phyloP scores from a whole-genome alignment of 37 sponge, comb jelly and placozoan genomes.

The Cliona cf. orientalis region DNA sequence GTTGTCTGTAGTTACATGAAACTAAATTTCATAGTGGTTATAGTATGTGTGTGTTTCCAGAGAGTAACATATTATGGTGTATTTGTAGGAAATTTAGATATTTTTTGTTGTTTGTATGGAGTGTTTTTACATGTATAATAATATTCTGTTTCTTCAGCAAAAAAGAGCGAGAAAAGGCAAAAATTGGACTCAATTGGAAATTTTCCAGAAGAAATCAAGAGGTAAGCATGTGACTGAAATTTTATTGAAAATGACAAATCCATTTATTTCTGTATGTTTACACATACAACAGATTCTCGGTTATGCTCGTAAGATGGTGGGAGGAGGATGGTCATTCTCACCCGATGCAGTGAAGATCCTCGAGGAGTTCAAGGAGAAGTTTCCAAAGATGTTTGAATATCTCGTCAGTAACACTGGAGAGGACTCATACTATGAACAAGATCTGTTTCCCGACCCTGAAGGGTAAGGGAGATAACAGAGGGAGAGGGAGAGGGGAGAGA shows the following conservation, averaged over 20 bases:
- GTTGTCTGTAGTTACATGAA: no score
- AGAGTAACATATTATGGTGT: no score
- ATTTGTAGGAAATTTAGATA: background rate
- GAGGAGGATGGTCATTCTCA: conserved; percentile 80
- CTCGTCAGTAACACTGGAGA: conserved; percentile 58
- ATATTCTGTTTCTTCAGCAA: conserved; percentile 24
- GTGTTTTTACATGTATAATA: background rate
- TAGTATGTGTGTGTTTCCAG: no score
- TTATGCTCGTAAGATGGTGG: conserved; percentile 40
- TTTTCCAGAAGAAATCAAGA: conserved; percentile 77
- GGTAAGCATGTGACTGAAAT: no score
- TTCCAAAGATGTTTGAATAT: conserved; percentile 73
- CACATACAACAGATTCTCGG: conserved; percentile 40
- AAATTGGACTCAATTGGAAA: conserved; percentile 90
- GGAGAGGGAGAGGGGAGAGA: background rate
- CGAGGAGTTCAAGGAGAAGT: conserved; percentile 55
- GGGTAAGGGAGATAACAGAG: conserved; percentile 36
- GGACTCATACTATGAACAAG: conserved; percentile 69
- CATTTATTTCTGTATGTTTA: no score
- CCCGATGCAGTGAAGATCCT: conserved; percentile 55
- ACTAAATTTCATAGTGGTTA: background rate
- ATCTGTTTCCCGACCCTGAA: conserved; percentile 62
- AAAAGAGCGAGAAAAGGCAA: conserved; percentile 59
- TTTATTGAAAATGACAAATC: no score
- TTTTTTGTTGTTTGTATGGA: no score